Evolutionary conservation across 2,113 vertebrate genomes (phyloP).

Genomic region (Turdus rufiventris): DNA sequence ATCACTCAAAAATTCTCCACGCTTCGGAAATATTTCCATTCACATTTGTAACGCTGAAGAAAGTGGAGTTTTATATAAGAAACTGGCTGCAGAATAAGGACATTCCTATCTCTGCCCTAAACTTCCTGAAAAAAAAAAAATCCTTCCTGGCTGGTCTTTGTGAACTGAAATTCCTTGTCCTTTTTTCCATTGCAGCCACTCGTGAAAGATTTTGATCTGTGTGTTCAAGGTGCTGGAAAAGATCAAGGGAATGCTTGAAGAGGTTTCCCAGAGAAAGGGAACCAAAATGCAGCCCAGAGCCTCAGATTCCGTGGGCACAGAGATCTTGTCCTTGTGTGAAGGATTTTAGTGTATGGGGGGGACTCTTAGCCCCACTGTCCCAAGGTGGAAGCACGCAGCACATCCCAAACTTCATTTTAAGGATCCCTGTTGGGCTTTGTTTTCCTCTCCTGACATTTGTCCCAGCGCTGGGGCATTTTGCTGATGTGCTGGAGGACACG

Average conservation of each 20-base stretch:
- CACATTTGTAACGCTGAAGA: slow-evolving; percentile 34
- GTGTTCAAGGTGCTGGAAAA: not conserved
- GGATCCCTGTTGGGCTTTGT: not conserved
- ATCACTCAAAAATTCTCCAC: slow-evolving; percentile 59
- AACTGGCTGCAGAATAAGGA: slow-evolving; percentile 1
- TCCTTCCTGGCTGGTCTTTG: not conserved
- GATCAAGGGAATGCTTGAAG: not conserved
- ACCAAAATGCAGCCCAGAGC: not conserved
- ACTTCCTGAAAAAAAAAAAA: not conserved
- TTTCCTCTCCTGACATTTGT: slow-evolving; percentile 4
- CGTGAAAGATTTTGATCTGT: not conserved
- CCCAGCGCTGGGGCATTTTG: not conserved
- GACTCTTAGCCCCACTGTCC: not conserved
- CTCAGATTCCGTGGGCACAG: not conserved
- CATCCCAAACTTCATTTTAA: not conserved
- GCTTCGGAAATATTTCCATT: slow-evolving; percentile 36
- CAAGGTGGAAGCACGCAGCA: not conserved
- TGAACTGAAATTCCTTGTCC: not conserved
- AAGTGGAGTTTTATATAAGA: slow-evolving; percentile 25
- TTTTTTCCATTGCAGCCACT: not conserved
- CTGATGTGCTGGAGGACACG: slow-evolving; percentile 35
- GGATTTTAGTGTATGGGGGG: not conserved
- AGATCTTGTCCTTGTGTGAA: not conserved
- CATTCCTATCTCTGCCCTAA: not conserved
- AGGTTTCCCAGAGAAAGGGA: not conserved